These are phyloP conservation scores for Schizaphis graminum DNA, from an alignment of 2,888 invertebrate genomes.

Conservation along the genomic window DNA sequence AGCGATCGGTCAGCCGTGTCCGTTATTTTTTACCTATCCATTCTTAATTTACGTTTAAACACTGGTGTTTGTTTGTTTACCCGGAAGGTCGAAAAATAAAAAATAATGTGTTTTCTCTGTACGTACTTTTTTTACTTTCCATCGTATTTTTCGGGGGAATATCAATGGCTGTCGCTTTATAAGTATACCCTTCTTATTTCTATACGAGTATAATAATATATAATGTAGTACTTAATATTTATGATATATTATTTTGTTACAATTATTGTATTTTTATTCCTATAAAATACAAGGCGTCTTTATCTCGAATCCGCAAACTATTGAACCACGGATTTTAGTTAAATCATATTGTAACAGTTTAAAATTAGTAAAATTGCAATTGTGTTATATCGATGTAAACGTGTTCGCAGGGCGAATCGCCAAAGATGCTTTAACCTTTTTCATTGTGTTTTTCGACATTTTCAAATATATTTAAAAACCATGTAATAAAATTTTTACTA, in stretches of 20 bases:
- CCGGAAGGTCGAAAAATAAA: background rate
- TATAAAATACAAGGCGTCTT: background rate
- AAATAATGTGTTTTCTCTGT: background rate
- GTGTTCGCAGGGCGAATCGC: too few relatives aligned
- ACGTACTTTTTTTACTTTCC: background rate
- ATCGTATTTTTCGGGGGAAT: background rate
- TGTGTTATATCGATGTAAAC: too few relatives aligned
- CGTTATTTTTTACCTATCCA: background rate
- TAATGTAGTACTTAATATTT: background rate
- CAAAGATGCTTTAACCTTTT: too few relatives aligned
- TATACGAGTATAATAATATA: background rate
- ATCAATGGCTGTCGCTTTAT: background rate
- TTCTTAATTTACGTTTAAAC: constrained; percentile 37
- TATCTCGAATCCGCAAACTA: background rate
- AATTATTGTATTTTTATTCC: background rate
- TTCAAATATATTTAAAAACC: too few relatives aligned
- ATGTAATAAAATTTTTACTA: too few relatives aligned
- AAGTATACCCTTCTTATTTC: background rate
- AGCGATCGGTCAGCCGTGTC: constrained; percentile 58
- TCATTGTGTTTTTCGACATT: too few relatives aligned
- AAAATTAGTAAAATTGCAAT: background rate
- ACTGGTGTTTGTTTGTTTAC: constrained; percentile 10
- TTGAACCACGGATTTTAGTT: background rate
- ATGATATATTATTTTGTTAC: background rate
- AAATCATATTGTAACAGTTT: background rate